Conservation (phyloP, 2,797 vertebrate species). For the Acanthis flammea region DNA sequence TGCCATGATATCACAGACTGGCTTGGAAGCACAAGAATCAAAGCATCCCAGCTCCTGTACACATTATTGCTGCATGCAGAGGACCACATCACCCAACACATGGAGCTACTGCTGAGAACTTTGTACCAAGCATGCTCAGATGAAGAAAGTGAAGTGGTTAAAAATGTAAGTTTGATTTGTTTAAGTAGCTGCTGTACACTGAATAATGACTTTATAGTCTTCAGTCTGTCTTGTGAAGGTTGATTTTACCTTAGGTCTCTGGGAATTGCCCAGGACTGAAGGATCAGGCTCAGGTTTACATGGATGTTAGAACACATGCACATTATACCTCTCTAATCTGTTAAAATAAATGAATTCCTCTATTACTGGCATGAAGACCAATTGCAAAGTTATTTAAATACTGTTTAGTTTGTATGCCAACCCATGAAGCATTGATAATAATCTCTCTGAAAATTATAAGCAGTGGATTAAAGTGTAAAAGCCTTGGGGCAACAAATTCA, state of each 20-base stretch:
- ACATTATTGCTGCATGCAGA: constrained; percentile 88
- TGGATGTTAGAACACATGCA: not conserved
- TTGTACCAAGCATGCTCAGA: constrained; percentile 83
- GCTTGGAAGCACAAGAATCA: constrained; percentile 86
- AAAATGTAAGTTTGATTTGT: constrained; percentile 79
- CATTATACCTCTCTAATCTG: not conserved
- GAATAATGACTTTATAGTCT: not conserved
- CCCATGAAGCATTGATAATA: not conserved
- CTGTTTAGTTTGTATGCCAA: not conserved
- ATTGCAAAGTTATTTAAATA: not conserved
- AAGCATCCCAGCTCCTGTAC: constrained; percentile 84
- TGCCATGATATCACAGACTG: constrained; percentile 87
- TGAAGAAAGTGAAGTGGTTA: constrained; percentile 80
- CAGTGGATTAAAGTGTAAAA: constrained; percentile 32
- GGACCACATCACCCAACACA: constrained; percentile 90
- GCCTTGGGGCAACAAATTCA: constrained; percentile 17
- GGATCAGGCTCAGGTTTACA: not conserved
- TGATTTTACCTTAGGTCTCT: not conserved
- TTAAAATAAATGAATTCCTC: not conserved
- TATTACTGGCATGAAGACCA: not conserved
- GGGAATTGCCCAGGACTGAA: not conserved
- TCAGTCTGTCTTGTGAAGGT: not conserved
- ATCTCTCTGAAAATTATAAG: constrained; percentile 36
- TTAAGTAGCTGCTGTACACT: not conserved
- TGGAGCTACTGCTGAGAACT: constrained; percentile 84